Conservation (phyloP, 2,888 invertebrate genomes). For the Eumacrocentrus americanus region DNA sequence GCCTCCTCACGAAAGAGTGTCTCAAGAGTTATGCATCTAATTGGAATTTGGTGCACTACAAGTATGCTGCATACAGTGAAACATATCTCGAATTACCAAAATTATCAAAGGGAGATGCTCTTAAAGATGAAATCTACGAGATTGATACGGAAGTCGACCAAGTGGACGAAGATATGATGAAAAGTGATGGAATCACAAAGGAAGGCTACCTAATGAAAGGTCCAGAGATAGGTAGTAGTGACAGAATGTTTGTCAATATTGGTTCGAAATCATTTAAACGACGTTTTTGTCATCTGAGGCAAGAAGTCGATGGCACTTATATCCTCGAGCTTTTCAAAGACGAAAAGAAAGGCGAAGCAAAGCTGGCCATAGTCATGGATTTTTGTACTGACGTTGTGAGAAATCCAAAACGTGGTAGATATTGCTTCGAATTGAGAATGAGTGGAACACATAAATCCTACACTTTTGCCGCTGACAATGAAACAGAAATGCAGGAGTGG, state of each 20-base stretch:
- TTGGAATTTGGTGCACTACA: conserved; percentile 90
- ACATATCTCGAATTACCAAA: conserved; percentile 86
- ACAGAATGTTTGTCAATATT: conserved; percentile 89
- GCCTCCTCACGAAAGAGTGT: conserved; percentile 72
- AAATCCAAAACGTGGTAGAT: conserved; percentile 85
- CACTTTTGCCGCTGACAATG: conserved; percentile 85
- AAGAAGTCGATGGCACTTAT: conserved; percentile 90
- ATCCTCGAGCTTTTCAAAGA: conserved; percentile 92
- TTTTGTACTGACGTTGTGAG: conserved; percentile 89
- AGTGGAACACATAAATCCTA: conserved; percentile 84
- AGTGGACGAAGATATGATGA: conserved; percentile 73
- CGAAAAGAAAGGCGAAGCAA: conserved; percentile 88
- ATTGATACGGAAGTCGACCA: conserved; percentile 86
- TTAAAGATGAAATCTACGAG: conserved; percentile 88
- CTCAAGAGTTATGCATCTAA: conserved; percentile 81
- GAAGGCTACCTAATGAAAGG: conserved; percentile 91
- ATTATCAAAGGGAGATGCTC: conserved; percentile 65
- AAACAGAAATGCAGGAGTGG: conserved; percentile 84
- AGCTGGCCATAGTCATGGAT: conserved; percentile 92
- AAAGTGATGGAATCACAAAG: conserved; percentile 81
- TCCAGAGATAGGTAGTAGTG: conserved; percentile 86
- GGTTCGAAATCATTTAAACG: conserved; percentile 93
- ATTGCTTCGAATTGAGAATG: conserved; percentile 89
- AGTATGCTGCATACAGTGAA: conserved; percentile 87
- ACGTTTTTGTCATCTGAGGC: conserved; percentile 85